Evolutionary conservation across 1,140 invertebrate species (phyloP).

Genomic region (Drosophila auraria): DNA sequence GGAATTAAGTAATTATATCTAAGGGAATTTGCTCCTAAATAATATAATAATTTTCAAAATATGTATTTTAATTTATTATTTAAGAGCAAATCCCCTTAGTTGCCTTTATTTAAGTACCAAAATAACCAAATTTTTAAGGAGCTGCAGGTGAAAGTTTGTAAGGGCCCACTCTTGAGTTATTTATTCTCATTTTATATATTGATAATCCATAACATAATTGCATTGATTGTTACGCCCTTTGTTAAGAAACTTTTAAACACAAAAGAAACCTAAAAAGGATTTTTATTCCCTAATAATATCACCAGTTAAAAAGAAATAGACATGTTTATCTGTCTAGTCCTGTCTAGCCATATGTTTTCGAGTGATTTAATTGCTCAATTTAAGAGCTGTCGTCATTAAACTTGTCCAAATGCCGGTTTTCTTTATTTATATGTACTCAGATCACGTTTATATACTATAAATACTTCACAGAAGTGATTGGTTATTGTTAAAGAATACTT

Average conservation of each 20-base stretch:
- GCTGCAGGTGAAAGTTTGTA: not conserved
- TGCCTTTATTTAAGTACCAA: too few relatives aligned
- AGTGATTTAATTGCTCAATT: slow-evolving; percentile 5
- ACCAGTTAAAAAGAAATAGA: not conserved
- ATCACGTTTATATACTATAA: slow-evolving; percentile 2
- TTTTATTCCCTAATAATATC: not conserved
- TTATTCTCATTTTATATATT: not conserved
- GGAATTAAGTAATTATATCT: too few relatives aligned
- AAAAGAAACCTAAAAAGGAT: not conserved
- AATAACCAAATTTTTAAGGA: not conserved
- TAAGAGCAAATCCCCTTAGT: too few relatives aligned
- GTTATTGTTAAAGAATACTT: not conserved
- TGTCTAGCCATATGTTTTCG: not conserved
- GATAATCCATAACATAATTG: too few relatives aligned
- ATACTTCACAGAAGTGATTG: not conserved
- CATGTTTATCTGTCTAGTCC: not conserved
- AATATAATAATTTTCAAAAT: too few relatives aligned
- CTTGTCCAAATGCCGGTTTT: slow-evolving; percentile 16
- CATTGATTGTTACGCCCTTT: too few relatives aligned
- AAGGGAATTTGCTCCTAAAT: too few relatives aligned
- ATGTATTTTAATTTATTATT: too few relatives aligned
- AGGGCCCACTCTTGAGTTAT: not conserved
- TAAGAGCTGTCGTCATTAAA: slow-evolving; percentile 8
- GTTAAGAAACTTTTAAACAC: too few relatives aligned
- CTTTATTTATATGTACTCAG: not conserved